Evolutionary conservation across 2,113 vertebrate species (phyloP).

Genomic region (Cyprinodon variegatus): DNA sequence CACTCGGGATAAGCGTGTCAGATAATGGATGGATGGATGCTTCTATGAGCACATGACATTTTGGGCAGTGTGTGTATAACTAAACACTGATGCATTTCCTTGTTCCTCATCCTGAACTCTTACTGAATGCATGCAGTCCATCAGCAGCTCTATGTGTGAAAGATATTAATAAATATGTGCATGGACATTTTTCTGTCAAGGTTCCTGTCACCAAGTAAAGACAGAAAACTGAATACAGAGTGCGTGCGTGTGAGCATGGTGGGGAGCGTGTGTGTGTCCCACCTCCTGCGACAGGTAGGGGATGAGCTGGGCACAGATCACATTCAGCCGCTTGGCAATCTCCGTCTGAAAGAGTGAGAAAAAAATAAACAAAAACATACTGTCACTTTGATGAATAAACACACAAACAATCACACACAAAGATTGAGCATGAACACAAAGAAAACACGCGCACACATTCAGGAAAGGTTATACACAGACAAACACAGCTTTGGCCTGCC

Average conservation of each 20-base stretch:
- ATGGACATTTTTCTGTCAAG: slow-evolving; percentile 34
- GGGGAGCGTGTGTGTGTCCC: slow-evolving; percentile 39
- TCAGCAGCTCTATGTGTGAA: slow-evolving; percentile 23
- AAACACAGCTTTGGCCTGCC: slow-evolving; percentile 43
- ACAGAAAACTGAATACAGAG: slow-evolving; percentile 17
- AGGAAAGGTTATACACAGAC: slow-evolving; percentile 18
- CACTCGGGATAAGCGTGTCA: no score
- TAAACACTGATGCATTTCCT: background rate
- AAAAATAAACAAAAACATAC: slow-evolving; percentile 44
- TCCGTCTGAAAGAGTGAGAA: slow-evolving; percentile 82
- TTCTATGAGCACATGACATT: background rate
- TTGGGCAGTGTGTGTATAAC: background rate
- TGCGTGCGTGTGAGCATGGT: slow-evolving; percentile 37
- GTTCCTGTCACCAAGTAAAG: slow-evolving; percentile 35
- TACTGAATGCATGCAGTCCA: slow-evolving; percentile 18
- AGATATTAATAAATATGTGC: slow-evolving; percentile 28
- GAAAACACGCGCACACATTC: slow-evolving; percentile 25
- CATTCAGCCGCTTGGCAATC: slow-evolving; percentile 92
- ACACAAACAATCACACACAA: slow-evolving; percentile 28
- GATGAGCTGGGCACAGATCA: slow-evolving; percentile 94
- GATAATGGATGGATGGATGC: no score
- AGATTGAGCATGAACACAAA: slow-evolving; percentile 37
- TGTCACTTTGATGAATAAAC: slow-evolving; percentile 63
- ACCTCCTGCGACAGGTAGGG: slow-evolving; percentile 97
- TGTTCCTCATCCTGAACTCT: background rate